Evolutionary conservation across 2,113 vertebrate genomes (phyloP), one percentile per base, ranked within the genome.

Genomic region (Ammodytes dubius): DNA sequence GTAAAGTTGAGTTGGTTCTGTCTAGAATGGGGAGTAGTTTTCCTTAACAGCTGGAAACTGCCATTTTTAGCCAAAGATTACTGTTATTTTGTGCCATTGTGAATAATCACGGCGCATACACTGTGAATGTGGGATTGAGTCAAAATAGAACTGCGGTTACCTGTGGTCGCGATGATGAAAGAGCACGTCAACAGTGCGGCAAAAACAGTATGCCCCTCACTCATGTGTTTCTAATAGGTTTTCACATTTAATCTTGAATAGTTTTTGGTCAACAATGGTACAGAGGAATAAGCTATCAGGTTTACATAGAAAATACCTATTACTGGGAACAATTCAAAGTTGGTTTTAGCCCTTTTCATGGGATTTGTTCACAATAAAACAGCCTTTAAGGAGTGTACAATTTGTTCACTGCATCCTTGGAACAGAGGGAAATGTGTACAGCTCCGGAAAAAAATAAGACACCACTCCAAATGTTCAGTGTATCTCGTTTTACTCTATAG

Each of bases 141-240:
- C 39, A 69, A n/a, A 67, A 42, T 43, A 42, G 27, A 69, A n/a
- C 10, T 7, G 43, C 7, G 50, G 3, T 4, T 27, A 3, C 19
- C 27, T 52, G 40, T 35, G 64, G 50, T 77, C 46, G 45, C 12
- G 59, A 10, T 63, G 64, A 67, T 74, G 57, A 60, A 67, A 15
- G 19, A 27, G 19, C 53, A 42, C 53, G 57, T 59, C 46, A 47
- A 2, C 27, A 11, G 43, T 40, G 52, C 53, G 60, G 45, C 59
- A 52, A 27, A 27, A 27, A 27, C 27, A 27, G 27, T 27, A 19
- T 45, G 15, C 3, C 39, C 14, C 35, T 47, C 27, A 47, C 50
- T 70, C 52, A 58, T 45, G 35, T 63, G 76, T 13, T 54, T 59
- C 49, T 14, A 54, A 66, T 9, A 14, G 3, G 9, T 35, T 39